phyloP scores from a whole-genome alignment of 2,113 vertebrate species.

The Dissostichus mawsoni region DNA sequence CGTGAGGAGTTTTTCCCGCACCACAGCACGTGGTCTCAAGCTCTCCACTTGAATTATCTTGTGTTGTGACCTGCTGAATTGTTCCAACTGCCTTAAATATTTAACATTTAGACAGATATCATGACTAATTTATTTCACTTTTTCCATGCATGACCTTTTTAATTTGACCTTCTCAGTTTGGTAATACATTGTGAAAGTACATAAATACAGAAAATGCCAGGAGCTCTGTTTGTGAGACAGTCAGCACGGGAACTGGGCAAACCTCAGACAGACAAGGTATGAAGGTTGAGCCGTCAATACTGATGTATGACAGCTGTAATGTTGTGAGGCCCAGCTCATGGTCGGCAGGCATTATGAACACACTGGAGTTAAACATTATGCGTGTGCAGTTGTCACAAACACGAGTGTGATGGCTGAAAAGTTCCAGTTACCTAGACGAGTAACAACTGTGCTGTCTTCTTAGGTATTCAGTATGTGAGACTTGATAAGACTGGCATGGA shows the following conservation, averaged over 20 bases:
- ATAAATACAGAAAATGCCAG: conserved; percentile 51
- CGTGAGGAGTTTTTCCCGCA: conserved; percentile 49
- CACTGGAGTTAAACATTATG: conserved; percentile 15
- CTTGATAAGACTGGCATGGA: conserved; percentile 46
- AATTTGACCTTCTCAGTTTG: conserved; percentile 62
- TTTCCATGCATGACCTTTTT: conserved; percentile 32
- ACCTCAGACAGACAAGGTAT: conserved; percentile 9
- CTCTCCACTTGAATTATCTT: conserved; percentile 26
- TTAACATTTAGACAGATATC: conserved; percentile 25
- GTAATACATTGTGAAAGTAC: conserved; percentile 54
- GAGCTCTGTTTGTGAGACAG: conserved; percentile 2
- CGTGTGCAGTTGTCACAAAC: conserved; percentile 26
- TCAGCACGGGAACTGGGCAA: conserved; percentile 1
- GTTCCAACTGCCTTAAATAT: conserved; percentile 58
- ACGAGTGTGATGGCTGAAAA: conserved; percentile 39
- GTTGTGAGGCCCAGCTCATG: conserved; percentile 20
- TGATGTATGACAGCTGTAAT: conserved; percentile 25
- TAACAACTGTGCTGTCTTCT: conserved; percentile 32
- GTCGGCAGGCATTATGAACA: conserved; percentile 17
- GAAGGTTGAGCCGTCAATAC: conserved; percentile 6
- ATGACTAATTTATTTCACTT: conserved; percentile 48
- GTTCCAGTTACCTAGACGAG: conserved; percentile 29
- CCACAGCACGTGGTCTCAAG: conserved; percentile 78
- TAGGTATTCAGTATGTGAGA: conserved; percentile 37
- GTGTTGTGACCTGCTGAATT: conserved; percentile 52